Percentiles rank a stretch among this genome's conserved stretches.
phyloP scores from a whole-genome alignment of 2,113 vertebrate species.

The Pogonocichla stellata region DNA sequence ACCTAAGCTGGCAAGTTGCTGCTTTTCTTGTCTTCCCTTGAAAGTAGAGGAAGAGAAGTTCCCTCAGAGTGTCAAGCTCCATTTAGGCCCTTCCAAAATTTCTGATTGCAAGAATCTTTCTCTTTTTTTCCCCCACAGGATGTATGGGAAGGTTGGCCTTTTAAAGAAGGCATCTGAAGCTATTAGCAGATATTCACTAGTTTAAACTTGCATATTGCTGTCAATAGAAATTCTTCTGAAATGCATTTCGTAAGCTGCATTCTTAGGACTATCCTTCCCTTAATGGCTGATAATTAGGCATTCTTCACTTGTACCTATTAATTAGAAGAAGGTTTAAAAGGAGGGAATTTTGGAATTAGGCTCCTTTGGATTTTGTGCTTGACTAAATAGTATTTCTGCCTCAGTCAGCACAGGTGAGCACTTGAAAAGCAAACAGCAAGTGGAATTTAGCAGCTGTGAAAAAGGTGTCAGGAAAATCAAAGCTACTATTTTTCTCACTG shows the following conservation, averaged over 20 bases:
- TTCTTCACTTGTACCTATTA: conserved; percentile 1
- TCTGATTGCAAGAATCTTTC: not conserved
- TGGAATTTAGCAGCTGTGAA: not conserved
- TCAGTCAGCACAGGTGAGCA: not conserved
- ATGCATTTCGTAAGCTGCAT: not conserved
- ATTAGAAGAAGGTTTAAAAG: not conserved
- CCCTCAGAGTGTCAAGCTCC: not conserved
- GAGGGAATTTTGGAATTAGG: conserved; percentile 1
- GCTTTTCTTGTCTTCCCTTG: not conserved
- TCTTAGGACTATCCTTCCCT: not conserved
- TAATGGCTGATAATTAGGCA: not conserved
- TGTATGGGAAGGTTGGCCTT: not conserved
- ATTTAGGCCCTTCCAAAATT: not conserved
- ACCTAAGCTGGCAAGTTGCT: not conserved
- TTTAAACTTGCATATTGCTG: not conserved
- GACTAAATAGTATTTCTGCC: not conserved
- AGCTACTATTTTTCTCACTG: not conserved
- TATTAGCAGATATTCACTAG: not conserved
- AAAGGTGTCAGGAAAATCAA: not conserved
- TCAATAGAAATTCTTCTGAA: not conserved
- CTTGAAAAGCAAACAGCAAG: not conserved
- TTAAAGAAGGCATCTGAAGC: not conserved
- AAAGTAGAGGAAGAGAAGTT: not conserved
- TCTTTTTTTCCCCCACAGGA: not conserved
- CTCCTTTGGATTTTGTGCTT: not conserved